phyloP scores from a whole-genome alignment of 2,888 invertebrate genomes.

The Chaetoderma sp. region DNA sequence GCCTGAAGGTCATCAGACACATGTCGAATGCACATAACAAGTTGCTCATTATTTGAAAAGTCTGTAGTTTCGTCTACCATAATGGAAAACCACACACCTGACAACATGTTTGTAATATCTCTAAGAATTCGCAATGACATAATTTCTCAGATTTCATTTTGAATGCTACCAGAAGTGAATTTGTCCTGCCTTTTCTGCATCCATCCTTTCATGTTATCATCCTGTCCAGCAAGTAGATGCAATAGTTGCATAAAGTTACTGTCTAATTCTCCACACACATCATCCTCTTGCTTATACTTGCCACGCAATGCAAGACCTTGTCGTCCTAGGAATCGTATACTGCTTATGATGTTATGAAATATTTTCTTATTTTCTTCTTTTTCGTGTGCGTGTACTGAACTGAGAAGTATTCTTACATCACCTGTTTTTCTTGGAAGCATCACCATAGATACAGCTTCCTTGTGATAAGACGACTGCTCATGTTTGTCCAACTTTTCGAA shows the following conservation, averaged over 20 bases:
- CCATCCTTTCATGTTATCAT: slow-evolving; percentile 24
- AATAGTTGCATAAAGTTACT: slow-evolving; percentile 36
- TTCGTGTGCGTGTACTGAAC: slow-evolving; percentile 15
- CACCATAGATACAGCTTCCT: slow-evolving; percentile 23
- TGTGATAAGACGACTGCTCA: slow-evolving; percentile 29
- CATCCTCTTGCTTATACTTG: too few species aligned
- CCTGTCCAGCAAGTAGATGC: slow-evolving; percentile 24
- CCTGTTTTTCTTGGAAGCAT: background rate
- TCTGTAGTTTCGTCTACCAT: slow-evolving; percentile 41
- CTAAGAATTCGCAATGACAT: slow-evolving; percentile 32
- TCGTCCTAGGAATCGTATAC: slow-evolving; percentile 29
- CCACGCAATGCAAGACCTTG: slow-evolving; percentile 37
- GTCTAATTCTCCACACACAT: slow-evolving; percentile 14
- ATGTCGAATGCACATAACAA: slow-evolving; percentile 36
- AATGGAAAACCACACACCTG: slow-evolving; percentile 28
- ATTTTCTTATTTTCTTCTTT: slow-evolving; percentile 28
- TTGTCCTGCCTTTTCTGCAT: slow-evolving; percentile 32
- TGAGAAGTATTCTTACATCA: slow-evolving; percentile 7
- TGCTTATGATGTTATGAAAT: slow-evolving; percentile 27
- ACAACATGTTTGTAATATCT: slow-evolving; percentile 20
- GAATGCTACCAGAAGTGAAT: slow-evolving; percentile 38
- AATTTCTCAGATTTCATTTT: slow-evolving; percentile 38
- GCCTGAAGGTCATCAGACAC: slow-evolving; percentile 31
- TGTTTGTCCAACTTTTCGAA: slow-evolving; percentile 23
- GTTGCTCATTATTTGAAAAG: slow-evolving; percentile 39